A percentile compares a stretch with the other conserved stretches of the same genome.
Conservation (phyloP, 2,888 invertebrate species). For the Mongoloraphidia duomilia region DNA sequence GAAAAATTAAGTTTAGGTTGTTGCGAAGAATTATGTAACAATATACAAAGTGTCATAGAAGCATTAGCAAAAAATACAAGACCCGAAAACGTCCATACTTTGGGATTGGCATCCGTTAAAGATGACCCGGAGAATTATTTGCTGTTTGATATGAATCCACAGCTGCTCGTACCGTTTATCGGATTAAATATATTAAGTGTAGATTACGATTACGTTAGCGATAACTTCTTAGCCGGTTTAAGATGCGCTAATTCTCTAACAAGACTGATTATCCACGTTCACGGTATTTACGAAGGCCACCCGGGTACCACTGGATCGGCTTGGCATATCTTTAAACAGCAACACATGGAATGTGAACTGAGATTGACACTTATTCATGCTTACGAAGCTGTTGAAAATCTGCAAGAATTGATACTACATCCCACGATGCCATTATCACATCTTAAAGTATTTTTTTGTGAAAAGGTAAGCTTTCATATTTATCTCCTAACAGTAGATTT, state of each 20-base stretch:
- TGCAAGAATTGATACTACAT: constrained; percentile 47
- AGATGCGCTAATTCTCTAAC: constrained; percentile 30
- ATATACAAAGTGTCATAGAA: constrained; percentile 22
- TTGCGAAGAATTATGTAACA: constrained; percentile 25
- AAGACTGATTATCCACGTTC: constrained; percentile 52
- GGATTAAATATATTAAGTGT: constrained; percentile 40
- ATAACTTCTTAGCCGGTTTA: constrained; percentile 30
- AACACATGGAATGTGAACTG: constrained; percentile 41
- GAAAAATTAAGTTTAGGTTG: constrained; percentile 27
- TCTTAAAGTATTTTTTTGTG: constrained; percentile 59
- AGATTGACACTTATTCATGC: constrained; percentile 52
- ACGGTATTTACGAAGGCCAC: constrained; percentile 47
- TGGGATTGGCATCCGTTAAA: constrained; percentile 58
- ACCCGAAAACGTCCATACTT: constrained; percentile 40
- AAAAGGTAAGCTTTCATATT: constrained; percentile 31
- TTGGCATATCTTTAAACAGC: constrained; percentile 42
- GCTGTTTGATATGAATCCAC: constrained; percentile 37
- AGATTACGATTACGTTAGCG: constrained; percentile 40
- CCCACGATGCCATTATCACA: constrained; percentile 58
- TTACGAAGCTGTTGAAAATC: constrained; percentile 44
- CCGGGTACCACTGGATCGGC: constrained; percentile 45
- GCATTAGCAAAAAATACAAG: constrained; percentile 24
- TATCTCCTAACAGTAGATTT: too few species aligned
- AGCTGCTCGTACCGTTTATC: constrained; percentile 41
- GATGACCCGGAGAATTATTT: constrained; percentile 55